These are phyloP conservation scores for Eilema griseolum DNA, from an alignment of 2,888 invertebrate genomes.

Conservation along the genomic window DNA sequence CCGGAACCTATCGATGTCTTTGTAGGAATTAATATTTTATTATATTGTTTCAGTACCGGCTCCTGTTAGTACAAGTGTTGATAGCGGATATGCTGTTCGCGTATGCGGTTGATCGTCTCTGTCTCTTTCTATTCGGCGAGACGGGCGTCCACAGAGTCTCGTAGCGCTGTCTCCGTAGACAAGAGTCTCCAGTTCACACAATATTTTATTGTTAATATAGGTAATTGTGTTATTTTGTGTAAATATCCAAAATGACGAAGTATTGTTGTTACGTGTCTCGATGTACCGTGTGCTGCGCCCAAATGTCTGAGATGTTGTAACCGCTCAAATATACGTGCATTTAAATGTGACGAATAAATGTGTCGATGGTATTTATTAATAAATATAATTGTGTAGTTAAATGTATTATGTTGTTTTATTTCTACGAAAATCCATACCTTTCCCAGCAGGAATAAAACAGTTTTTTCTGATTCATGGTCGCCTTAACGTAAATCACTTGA, in stretches of 20 bases:
- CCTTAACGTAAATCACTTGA: no score
- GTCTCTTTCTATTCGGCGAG: slow-evolving; percentile 95
- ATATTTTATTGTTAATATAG: slow-evolving; percentile 26
- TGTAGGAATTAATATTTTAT: not conserved
- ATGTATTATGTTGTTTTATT: slow-evolving; percentile 44
- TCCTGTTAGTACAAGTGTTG: slow-evolving; percentile 93
- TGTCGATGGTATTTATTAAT: slow-evolving; percentile 63
- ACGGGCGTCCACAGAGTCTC: slow-evolving; percentile 83
- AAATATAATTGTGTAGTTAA: slow-evolving; percentile 70
- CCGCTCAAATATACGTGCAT: slow-evolving; percentile 74
- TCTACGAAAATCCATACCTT: slow-evolving; percentile 10
- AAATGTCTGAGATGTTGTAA: slow-evolving; percentile 49
- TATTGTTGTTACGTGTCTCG: slow-evolving; percentile 43
- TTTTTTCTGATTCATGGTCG: no score
- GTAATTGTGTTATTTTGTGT: slow-evolving; percentile 44
- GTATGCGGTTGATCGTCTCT: slow-evolving; percentile 93
- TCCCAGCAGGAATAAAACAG: no score
- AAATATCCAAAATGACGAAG: slow-evolving; percentile 44
- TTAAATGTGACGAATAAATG: slow-evolving; percentile 63
- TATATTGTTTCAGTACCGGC: slow-evolving; percentile 92
- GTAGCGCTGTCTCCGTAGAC: slow-evolving; percentile 33
- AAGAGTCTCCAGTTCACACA: slow-evolving; percentile 14
- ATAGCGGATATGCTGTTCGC: slow-evolving; percentile 95
- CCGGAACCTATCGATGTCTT: no score
- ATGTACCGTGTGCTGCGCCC: slow-evolving; percentile 17